Conservation (phyloP, 1,140 invertebrate species). For the Gonatopus flavifemur region DNA sequence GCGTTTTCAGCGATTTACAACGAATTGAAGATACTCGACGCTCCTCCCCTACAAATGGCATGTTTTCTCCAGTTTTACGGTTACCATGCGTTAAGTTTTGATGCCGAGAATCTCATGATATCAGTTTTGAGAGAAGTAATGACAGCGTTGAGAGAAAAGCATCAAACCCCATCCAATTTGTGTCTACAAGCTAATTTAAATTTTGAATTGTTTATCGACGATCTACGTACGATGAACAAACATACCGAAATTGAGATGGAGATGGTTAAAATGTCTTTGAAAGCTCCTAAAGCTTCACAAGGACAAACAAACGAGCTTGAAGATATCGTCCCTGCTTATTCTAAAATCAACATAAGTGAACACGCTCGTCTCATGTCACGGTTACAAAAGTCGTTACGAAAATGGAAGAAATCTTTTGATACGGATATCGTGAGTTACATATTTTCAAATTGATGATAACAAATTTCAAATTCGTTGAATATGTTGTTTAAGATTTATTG, state of each 20-base stretch:
- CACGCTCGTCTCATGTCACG: slow-evolving; percentile 27
- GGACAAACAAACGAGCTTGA: slow-evolving; percentile 21
- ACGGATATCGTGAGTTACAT: slow-evolving; percentile 31
- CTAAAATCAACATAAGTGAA: slow-evolving; percentile 37
- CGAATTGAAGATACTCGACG: slow-evolving; percentile 29
- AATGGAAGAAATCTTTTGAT: slow-evolving; percentile 37
- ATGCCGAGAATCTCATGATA: slow-evolving; percentile 19
- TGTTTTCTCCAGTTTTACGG: slow-evolving; percentile 36
- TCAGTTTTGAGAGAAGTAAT: slow-evolving; percentile 33
- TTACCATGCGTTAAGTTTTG: slow-evolving; percentile 30
- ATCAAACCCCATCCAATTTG: slow-evolving; percentile 5
- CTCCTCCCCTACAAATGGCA: slow-evolving; percentile 26
- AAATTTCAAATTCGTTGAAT: background rate
- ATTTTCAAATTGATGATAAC: background rate
- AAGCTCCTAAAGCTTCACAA: slow-evolving; percentile 23
- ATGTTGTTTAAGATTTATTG: slow-evolving; percentile 3
- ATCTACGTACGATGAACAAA: slow-evolving; percentile 25
- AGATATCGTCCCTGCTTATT: slow-evolving; percentile 42
- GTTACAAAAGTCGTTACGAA: slow-evolving; percentile 28
- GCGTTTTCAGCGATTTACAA: slow-evolving; percentile 28
- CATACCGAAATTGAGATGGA: slow-evolving; percentile 37
- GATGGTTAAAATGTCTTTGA: slow-evolving; percentile 23
- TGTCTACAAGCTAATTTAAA: slow-evolving; percentile 38
- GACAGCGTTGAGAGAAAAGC: slow-evolving; percentile 19
- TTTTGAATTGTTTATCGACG: slow-evolving; percentile 37